Evolutionary conservation across 2,888 invertebrate genomes (phyloP).

Genomic region (Sturmia bella): DNA sequence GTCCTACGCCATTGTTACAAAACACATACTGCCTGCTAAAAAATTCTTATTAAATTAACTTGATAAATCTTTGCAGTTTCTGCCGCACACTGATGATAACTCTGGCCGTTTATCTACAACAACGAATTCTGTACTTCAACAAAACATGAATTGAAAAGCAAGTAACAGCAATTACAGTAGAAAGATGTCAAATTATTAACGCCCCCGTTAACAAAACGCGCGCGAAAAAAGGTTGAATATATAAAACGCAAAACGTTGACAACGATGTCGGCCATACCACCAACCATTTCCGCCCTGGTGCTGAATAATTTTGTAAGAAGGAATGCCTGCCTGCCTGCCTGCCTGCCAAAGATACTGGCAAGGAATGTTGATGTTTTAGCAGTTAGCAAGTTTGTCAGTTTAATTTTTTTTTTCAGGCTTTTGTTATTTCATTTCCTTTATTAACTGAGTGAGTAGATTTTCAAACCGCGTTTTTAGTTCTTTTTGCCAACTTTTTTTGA

Average conservation of each 20-base stretch:
- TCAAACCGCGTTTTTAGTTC: background rate
- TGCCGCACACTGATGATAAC: background rate
- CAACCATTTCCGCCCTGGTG: background rate
- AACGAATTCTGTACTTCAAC: constrained; percentile 11
- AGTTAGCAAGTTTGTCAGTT: constrained; percentile 31
- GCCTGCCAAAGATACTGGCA: background rate
- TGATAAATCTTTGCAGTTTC: background rate
- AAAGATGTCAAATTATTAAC: constrained; percentile 54
- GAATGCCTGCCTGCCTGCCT: too few relatives aligned
- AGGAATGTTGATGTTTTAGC: constrained; percentile 11
- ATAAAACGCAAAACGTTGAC: background rate
- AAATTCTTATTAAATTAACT: constrained; percentile 12
- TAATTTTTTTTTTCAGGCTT: constrained; percentile 26
- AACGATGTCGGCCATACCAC: constrained; percentile 8
- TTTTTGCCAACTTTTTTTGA: constrained; percentile 1
- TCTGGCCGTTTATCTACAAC: background rate
- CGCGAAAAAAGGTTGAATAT: constrained; percentile 11
- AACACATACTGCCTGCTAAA: background rate
- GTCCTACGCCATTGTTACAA: background rate
- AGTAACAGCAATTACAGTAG: constrained; percentile 35
- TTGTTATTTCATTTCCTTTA: constrained; percentile 39
- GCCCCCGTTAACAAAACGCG: constrained; percentile 44
- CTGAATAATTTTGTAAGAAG: background rate
- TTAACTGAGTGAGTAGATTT: constrained; percentile 15
- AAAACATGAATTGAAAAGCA: constrained; percentile 10